A percentile compares a stretch with the other conserved stretches of the same genome.
These are phyloP conservation scores for Bergia puertoricense DNA, from an alignment of 92 coral and sea anemone genomes.

Conservation along the genomic window DNA sequence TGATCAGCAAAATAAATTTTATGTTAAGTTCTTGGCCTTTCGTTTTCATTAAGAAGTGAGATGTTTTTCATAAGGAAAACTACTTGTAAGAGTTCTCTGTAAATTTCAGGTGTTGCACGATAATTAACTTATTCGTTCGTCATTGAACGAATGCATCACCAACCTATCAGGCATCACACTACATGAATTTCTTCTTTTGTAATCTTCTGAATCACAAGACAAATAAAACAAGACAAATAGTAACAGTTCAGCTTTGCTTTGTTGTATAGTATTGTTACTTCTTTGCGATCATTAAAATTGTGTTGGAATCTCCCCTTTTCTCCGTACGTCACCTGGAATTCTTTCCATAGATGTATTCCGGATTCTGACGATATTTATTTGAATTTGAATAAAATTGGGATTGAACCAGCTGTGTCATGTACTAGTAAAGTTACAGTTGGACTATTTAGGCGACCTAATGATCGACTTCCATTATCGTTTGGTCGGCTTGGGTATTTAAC, in stretches of 20 bases:
- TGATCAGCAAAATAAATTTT: not conserved
- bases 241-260: too few species aligned
- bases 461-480: not conserved
- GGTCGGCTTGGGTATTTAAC: not conserved
- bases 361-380: not conserved
- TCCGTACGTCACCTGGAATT: not conserved
- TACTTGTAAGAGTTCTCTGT: not conserved
- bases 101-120: not conserved
- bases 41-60: not conserved
- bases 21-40: not conserved
- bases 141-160: not conserved
- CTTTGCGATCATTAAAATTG: too few species aligned
- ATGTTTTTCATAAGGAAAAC: too few species aligned
- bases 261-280: too few species aligned
- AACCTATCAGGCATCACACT: not conserved
- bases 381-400: not conserved
- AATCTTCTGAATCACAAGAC: not conserved
- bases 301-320: too few species aligned
- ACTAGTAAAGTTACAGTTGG: not conserved
- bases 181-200: too few species aligned
- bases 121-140: not conserved
- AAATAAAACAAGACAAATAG: not conserved
- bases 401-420: too few species aligned
- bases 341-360: not conserved
- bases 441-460: not conserved